Evolutionary conservation across 2,797 vertebrate genomes (phyloP).

Genomic region (Eptatretus atami): DNA sequence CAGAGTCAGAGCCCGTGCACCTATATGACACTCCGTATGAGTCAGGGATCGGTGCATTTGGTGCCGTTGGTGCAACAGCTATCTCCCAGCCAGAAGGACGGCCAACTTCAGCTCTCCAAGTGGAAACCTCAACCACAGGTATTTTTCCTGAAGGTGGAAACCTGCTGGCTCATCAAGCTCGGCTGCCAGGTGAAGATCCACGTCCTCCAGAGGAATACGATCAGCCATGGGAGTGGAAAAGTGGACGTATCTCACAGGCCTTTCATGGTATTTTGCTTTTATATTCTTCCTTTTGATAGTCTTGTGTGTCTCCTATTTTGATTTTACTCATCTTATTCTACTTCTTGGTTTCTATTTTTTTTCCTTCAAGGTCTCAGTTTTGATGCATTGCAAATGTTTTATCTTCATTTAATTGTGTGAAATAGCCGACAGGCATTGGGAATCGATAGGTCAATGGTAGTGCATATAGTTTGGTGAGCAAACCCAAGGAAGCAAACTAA

Average conservation of each 20-base stretch:
- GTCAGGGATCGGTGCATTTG: not conserved
- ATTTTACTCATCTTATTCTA: too few species aligned
- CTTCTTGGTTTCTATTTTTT: too few species aligned
- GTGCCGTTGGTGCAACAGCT: not conserved
- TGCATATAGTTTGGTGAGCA: too few species aligned
- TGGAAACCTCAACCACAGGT: not conserved
- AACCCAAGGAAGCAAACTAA: too few species aligned
- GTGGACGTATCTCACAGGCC: slow-evolving; percentile 2
- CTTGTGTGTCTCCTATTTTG: too few species aligned
- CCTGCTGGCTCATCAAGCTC: not conserved
- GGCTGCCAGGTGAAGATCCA: not conserved
- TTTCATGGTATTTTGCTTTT: not conserved
- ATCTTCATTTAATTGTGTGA: too few species aligned
- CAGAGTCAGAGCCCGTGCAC: not conserved
- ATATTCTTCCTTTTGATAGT: too few species aligned
- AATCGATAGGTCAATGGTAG: too few species aligned
- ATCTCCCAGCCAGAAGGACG: not conserved
- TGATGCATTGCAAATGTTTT: too few species aligned
- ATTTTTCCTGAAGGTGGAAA: not conserved
- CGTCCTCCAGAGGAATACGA: slow-evolving; percentile 3
- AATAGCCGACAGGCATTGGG: too few species aligned
- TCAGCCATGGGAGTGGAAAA: slow-evolving; percentile 5
- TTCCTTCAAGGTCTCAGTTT: too few species aligned
- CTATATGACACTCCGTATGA: slow-evolving; percentile 3
- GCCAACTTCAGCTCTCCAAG: not conserved